A percentile compares a stretch with the other conserved stretches of the same genome.
Evolutionary conservation across 2,113 vertebrate genomes (phyloP).

Genomic region (Megaleporinus macrocephalus): DNA sequence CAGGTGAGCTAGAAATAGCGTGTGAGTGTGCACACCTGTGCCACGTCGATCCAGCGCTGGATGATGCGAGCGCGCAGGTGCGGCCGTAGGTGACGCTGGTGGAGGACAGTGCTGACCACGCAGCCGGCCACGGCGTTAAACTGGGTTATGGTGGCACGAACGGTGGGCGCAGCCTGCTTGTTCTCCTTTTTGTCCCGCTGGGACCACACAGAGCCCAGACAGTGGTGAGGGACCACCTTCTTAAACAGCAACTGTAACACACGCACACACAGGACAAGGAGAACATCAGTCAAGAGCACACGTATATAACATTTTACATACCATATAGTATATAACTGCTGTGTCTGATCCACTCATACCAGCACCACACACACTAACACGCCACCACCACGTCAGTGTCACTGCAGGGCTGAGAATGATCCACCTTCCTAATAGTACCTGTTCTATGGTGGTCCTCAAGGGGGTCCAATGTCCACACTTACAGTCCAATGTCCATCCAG

Average conservation of each 20-base stretch:
- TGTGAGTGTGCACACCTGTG: conserved; percentile 83
- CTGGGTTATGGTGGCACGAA: conserved; percentile 93
- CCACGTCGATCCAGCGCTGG: conserved; percentile 94
- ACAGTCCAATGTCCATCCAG: no score
- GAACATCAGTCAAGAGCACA: neutral
- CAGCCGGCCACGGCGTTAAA: conserved; percentile 92
- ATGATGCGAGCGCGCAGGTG: conserved; percentile 89
- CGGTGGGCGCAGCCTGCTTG: conserved; percentile 86
- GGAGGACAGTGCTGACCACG: conserved; percentile 88
- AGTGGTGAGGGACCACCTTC: conserved; percentile 93
- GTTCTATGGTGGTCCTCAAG: no score
- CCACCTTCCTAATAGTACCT: no score
- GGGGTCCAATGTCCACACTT: no score
- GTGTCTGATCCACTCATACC: no score
- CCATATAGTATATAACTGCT: no score
- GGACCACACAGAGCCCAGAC: conserved; percentile 94
- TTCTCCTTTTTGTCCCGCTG: conserved; percentile 90
- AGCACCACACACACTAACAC: no score
- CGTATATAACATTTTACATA: no score
- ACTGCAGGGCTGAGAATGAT: no score
- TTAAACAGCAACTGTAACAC: conserved; percentile 87
- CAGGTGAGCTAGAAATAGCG: neutral
- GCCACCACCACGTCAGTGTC: no score
- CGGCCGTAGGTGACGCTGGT: conserved; percentile 80
- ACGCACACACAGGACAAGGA: neutral